Evolutionary conservation across 2,113 vertebrate genomes (phyloP).

Genomic region (Trochalopteron elliotii): DNA sequence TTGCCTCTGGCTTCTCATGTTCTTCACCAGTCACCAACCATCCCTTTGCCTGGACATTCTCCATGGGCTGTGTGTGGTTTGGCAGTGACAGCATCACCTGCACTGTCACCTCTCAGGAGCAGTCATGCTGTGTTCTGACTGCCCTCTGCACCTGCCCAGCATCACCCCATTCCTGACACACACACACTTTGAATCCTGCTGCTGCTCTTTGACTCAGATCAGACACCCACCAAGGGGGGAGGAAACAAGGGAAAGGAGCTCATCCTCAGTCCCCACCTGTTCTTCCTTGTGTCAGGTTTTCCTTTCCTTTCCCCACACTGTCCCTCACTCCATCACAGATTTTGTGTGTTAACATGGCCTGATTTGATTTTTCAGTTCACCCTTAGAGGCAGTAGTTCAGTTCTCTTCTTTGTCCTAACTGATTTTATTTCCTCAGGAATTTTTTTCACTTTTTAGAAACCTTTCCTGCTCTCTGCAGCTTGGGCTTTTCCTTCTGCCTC

Average conservation of each 20-base stretch:
- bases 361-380: neutral
- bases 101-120: fast-evolving
- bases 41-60: neutral
- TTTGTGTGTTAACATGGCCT: neutral
- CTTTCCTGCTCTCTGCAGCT: neutral
- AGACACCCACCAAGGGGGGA: neutral
- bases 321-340: neutral
- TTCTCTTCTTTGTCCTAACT: neutral
- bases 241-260: neutral
- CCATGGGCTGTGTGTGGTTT: neutral
- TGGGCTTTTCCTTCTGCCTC: fast-evolving
- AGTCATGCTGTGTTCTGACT: neutral
- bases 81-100: neutral
- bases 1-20: neutral
- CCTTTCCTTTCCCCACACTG: neutral
- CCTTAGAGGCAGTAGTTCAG: neutral
- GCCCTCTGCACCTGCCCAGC: neutral
- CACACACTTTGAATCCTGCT: neutral
- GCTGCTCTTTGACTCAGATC: neutral
- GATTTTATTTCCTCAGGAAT: neutral
- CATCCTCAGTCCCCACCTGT: neutral
- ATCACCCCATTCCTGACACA: neutral
- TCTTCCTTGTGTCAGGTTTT: neutral
- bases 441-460: neutral
- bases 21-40: too few relatives aligned